A percentile compares a stretch with the other conserved stretches of the same genome.
Conservation (phyloP, 2,113 vertebrate genomes). For the Phaethon lepturus region DNA sequence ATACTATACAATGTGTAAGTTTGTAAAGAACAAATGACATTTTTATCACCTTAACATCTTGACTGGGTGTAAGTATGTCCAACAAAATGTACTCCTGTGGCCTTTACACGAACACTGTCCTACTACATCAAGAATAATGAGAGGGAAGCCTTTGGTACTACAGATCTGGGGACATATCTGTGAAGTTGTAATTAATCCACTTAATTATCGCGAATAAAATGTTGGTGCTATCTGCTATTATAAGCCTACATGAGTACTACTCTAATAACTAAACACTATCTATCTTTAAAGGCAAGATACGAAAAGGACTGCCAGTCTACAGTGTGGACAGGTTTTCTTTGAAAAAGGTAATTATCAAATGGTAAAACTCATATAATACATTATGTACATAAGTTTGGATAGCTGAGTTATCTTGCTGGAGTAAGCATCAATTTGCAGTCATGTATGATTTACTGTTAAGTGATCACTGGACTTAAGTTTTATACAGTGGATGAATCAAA, state of each 20-base stretch:
- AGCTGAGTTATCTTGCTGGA: slow-evolving; percentile 68
- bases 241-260: slow-evolving; percentile 63
- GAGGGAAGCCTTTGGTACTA: slow-evolving; percentile 68
- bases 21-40: slow-evolving; percentile 75
- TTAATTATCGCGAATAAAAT: slow-evolving; percentile 48
- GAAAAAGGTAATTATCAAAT: slow-evolving; percentile 77
- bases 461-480: slow-evolving; percentile 22
- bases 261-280: slow-evolving; percentile 49
- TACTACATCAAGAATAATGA: slow-evolving; percentile 64
- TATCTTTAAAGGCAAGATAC: slow-evolving; percentile 59
- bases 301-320: slow-evolving; percentile 65
- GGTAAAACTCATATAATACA: slow-evolving; percentile 77
- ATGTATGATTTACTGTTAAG: slow-evolving; percentile 33
- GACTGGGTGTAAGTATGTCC: slow-evolving; percentile 68
- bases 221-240: slow-evolving; percentile 30
- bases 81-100: slow-evolving; percentile 70
- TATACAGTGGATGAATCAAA: slow-evolving; percentile 19
- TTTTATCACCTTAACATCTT: slow-evolving; percentile 69
- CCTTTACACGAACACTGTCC: slow-evolving; percentile 70
- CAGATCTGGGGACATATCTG: slow-evolving; percentile 49
- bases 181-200: slow-evolving; percentile 53
- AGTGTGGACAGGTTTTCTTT: slow-evolving; percentile 63
- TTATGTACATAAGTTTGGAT: slow-evolving; percentile 71
- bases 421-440: slow-evolving; percentile 40
- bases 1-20: slow-evolving; percentile 78